These are phyloP conservation scores for Acromyrmex charruanus DNA, from an alignment of 1,140 invertebrate genomes.

Conservation along the genomic window DNA sequence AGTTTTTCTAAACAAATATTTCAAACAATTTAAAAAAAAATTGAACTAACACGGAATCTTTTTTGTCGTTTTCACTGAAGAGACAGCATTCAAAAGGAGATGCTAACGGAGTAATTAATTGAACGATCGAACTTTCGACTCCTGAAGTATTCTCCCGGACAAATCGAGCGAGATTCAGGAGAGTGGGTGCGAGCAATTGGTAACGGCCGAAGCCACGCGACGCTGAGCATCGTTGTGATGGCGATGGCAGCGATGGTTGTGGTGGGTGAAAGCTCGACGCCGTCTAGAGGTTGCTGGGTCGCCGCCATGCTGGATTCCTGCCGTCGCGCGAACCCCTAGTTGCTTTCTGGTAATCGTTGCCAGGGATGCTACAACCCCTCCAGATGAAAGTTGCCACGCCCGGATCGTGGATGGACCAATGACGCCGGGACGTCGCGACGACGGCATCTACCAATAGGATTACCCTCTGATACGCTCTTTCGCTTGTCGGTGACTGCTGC, in stretches of 20 bases:
- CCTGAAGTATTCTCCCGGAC: constrained; percentile 76
- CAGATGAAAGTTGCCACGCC: constrained; percentile 79
- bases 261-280: constrained; percentile 58
- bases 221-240: constrained; percentile 33
- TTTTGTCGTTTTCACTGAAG: neutral
- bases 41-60: neutral
- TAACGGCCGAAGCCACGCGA: constrained; percentile 51
- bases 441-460: constrained; percentile 86
- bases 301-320: constrained; percentile 82
- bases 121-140: constrained; percentile 79
- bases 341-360: constrained; percentile 79
- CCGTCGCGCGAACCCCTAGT: constrained; percentile 66
- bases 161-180: constrained; percentile 73
- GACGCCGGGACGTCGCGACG: constrained; percentile 83
- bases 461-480: constrained; percentile 87
- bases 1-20: neutral
- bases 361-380: constrained; percentile 71
- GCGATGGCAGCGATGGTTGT: constrained; percentile 13
- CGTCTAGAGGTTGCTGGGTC: constrained; percentile 64
- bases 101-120: constrained; percentile 78
- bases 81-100: constrained; percentile 68
- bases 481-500: constrained; percentile 83
- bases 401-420: constrained; percentile 80
- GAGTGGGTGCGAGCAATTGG: constrained; percentile 54
- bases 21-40: neutral